A percentile compares a stretch with the other conserved stretches of the same genome.
These are phyloP conservation scores for Gracilinanus agilis DNA, from an alignment of 2,113 vertebrate genomes.

Conservation along the genomic window DNA sequence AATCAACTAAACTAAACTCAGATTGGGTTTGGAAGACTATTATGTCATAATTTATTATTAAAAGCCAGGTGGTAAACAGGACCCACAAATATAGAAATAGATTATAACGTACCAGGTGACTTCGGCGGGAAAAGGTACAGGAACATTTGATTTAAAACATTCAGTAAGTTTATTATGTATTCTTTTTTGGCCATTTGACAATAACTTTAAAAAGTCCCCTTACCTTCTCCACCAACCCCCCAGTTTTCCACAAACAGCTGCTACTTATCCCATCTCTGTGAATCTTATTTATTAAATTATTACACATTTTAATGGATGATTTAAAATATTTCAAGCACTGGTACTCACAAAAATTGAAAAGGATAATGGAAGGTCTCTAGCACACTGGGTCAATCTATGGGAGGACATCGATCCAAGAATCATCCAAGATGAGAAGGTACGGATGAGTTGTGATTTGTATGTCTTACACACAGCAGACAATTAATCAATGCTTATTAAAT, in stretches of 20 bases:
- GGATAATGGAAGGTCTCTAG: background rate
- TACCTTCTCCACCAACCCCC: background rate
- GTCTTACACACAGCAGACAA: background rate
- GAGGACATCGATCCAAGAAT: background rate
- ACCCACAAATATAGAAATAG: slow-evolving; percentile 37
- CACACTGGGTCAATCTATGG: background rate
- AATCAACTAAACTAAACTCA: slow-evolving; percentile 43
- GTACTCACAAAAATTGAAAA: background rate
- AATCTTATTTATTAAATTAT: slow-evolving; percentile 28
- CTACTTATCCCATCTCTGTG: slow-evolving; percentile 30
- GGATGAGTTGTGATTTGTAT: background rate
- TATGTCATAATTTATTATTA: slow-evolving; percentile 44
- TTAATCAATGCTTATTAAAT: background rate
- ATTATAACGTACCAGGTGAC: background rate
- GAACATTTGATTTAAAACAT: slow-evolving; percentile 3
- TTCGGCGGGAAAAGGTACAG: background rate
- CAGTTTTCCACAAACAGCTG: slow-evolving; percentile 22
- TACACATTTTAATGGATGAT: background rate
- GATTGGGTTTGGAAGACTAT: slow-evolving; percentile 60
- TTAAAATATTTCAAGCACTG: background rate
- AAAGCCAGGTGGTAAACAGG: slow-evolving; percentile 21
- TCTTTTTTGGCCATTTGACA: slow-evolving; percentile 6
- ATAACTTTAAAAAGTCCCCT: slow-evolving; percentile 25
- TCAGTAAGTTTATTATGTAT: background rate
- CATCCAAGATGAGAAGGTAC: background rate